phyloP scores from a whole-genome alignment of 1,140 invertebrate species.

The Tetramorium alpestre region DNA sequence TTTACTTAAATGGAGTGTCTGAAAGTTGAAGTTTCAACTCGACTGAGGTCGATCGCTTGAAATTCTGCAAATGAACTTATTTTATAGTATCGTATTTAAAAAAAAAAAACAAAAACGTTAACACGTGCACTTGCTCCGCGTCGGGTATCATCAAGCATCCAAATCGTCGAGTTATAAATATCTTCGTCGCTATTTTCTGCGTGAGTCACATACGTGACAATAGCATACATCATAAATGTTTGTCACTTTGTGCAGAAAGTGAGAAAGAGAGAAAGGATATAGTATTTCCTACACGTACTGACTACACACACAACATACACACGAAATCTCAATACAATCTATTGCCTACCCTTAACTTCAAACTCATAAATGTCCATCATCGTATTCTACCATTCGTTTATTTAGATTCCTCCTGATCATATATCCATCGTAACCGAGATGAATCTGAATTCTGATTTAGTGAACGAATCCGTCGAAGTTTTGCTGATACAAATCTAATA shows the following conservation, averaged over 20 bases:
- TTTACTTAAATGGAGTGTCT: constrained; percentile 33
- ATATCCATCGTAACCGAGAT: constrained; percentile 55
- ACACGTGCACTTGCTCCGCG: constrained; percentile 60
- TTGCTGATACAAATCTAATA: constrained; percentile 66
- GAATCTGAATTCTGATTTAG: constrained; percentile 72
- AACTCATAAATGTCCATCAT: constrained; percentile 79
- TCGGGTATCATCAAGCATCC: constrained; percentile 52
- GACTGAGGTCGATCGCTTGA: not conserved
- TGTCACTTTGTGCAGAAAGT: constrained; percentile 62
- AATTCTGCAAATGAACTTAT: constrained; percentile 41
- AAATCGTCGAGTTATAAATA: constrained; percentile 65
- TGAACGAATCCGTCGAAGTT: constrained; percentile 62
- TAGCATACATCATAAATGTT: constrained; percentile 55
- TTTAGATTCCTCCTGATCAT: constrained; percentile 39
- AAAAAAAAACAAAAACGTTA: constrained; percentile 40
- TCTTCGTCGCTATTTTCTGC: constrained; percentile 58
- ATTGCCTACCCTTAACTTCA: constrained; percentile 80
- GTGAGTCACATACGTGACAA: constrained; percentile 55
- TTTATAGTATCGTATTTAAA: constrained; percentile 28
- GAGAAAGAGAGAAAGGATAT: not conserved
- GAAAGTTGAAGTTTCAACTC: constrained; percentile 41
- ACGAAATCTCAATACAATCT: constrained; percentile 83
- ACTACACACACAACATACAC: constrained; percentile 86
- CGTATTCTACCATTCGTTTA: constrained; percentile 14
- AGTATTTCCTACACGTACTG: constrained; percentile 73